Conservation (phyloP, 1,140 invertebrate genomes). For the Bombus balteatus region DNA sequence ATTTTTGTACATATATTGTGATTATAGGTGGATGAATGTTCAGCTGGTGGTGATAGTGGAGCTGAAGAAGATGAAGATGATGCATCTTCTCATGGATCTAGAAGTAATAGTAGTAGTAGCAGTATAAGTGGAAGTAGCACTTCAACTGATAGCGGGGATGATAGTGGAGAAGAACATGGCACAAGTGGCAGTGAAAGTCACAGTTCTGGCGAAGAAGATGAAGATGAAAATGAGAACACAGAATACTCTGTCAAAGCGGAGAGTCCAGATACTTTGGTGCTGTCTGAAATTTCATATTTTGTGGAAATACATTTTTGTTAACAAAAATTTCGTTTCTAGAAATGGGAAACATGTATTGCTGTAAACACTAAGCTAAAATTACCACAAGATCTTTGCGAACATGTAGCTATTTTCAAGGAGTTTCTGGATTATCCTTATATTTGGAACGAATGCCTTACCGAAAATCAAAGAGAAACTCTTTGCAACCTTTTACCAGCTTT, state of each 20-base stretch:
- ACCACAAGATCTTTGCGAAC: constrained; percentile 84
- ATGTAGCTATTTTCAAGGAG: constrained; percentile 84
- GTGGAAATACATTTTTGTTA: neutral
- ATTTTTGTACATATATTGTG: neutral
- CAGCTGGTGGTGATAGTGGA: constrained; percentile 79
- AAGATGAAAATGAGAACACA: constrained; percentile 72
- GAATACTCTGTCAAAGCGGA: constrained; percentile 68
- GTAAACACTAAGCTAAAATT: constrained; percentile 80
- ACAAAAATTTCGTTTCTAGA: constrained; percentile 67
- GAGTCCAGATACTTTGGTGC: constrained; percentile 63
- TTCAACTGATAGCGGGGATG: constrained; percentile 77
- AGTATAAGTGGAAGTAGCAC: constrained; percentile 77
- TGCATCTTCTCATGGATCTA: constrained; percentile 75
- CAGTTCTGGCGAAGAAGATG: constrained; percentile 74
- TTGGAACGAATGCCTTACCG: constrained; percentile 83
- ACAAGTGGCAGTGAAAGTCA: constrained; percentile 72
- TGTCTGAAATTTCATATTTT: constrained; percentile 13
- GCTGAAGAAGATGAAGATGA: constrained; percentile 81
- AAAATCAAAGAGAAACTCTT: constrained; percentile 81
- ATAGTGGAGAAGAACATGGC: constrained; percentile 72
- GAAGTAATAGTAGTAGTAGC: constrained; percentile 77
- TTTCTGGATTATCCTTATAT: constrained; percentile 83
- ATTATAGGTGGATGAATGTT: constrained; percentile 79
- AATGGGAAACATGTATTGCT: constrained; percentile 80
- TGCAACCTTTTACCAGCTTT: constrained; percentile 84